Evolutionary conservation across 92 coral and sea anemone genomes (phyloP), one percentile per base, ranked within the genome.

Genomic region (Micromussa lordhowensis): DNA sequence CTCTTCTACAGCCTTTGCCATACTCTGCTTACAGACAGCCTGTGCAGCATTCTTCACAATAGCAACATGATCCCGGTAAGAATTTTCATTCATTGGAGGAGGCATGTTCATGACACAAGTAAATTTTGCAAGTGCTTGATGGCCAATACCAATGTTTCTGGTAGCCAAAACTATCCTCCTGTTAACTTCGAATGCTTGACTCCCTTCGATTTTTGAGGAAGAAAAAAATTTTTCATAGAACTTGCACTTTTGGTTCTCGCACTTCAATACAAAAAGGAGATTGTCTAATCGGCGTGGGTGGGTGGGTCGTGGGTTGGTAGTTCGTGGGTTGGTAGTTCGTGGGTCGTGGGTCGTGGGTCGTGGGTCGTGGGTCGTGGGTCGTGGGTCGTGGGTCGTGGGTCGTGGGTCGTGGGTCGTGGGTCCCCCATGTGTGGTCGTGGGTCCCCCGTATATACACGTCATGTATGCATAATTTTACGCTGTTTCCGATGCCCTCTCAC

Each of bases 71-170:
- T 91, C n/a, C n/a, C n/a, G n/a, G n/a, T n/a, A n/a, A n/a, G n/a
- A n/a, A n/a, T n/a, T n/a, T n/a, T n/a, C n/a, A 71, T 83, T 88
- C 91, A 91, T 88, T 29, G 94, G 91, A 48, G 94, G 32, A 80
- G 72, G 59, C 91, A 88, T 87, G 68, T 88, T 92, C 94, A 88
- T 92, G 3, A 30, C 83, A 34, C 87, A 75, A 59, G 79, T 29
- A 80, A 92, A 88, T n/a, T 77, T 88, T 91, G 35, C 89, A 26
- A 91, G 91, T 13, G 81, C 89, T 74, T 84, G 89, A 78, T 91
- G 94, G 11, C 91, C 89, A 63, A 84, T 31, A 69, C 90, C 91
- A 88, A 88, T 83, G 86, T 91, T 91, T 34, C 90, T 84, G 51
- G 85, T 24, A 0, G 91, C 94, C 49, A 90, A 53, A 77, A 88